Evolutionary conservation across 1,140 invertebrate genomes (phyloP), one percentile per base, ranked within the genome.

Genomic region (Tribolium castaneum): DNA sequence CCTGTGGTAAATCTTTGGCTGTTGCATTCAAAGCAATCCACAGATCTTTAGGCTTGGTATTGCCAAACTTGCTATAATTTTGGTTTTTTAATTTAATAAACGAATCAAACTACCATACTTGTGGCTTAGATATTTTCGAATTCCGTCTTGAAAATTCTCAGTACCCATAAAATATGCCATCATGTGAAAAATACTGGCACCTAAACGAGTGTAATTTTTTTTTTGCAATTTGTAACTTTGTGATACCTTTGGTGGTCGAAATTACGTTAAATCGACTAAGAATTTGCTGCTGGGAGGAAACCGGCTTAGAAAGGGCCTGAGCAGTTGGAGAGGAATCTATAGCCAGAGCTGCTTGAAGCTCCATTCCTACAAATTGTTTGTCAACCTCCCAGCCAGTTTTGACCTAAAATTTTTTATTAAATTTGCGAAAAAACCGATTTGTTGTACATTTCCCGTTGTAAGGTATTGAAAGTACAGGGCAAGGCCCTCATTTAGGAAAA

Each of bases 141-240:
- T 83, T 5, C 92, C 93, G 66, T 86, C 84, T 80, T 88, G 85
- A 83, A 95, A 94, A 1, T 89, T 88, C 0, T 88, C 85, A 30
- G 88, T 86, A 2, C 93, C 92, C n/a, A 96, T 87, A 35, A 93
- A 90, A 82, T 93, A 89, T 79, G 92, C 88, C 82, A 94, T 92
- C 95, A 96, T 96, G 74, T 93, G 88, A 12, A 96, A 91, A 7
- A 96, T 85, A 7, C 90, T 87, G 1, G 89, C 93, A 14, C 81
- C n/a, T n/a, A n/a, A n/a, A n/a, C n/a, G n/a, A n/a, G n/a, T n/a
- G n/a, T n/a, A n/a, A n/a, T n/a, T n/a, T n/a, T n/a, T n/a, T n/a
- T n/a, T n/a, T n/a, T n/a, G n/a, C n/a, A n/a, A n/a, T n/a, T n/a
- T n/a, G n/a, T n/a, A n/a, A n/a, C n/a, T n/a, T n/a, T n/a, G n/a